These are phyloP conservation scores for Chironomus tepperi DNA, from an alignment of 1,140 invertebrate genomes.

Conservation along the genomic window DNA sequence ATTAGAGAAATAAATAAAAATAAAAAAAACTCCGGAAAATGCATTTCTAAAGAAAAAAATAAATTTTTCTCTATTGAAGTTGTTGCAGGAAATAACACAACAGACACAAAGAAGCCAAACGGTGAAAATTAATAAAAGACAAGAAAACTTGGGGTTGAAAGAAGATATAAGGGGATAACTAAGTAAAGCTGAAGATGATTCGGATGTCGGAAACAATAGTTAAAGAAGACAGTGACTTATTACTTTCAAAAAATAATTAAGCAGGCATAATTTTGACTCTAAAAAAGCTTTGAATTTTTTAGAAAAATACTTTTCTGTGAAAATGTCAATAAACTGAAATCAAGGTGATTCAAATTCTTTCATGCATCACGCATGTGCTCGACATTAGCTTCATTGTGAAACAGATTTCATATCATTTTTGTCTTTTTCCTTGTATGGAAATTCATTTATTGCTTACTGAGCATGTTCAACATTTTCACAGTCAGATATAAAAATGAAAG, in stretches of 20 bases:
- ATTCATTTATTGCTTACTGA: slow-evolving; percentile 1
- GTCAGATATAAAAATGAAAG: not conserved
- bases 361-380: slow-evolving; percentile 11
- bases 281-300: too few species aligned
- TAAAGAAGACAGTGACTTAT: not conserved
- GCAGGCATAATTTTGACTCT: too few species aligned
- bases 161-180: not conserved
- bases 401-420: too few species aligned
- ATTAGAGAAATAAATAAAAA: too few species aligned
- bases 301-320: too few species aligned
- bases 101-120: not conserved
- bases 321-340: not conserved
- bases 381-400: not conserved
- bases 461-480: not conserved
- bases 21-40: not conserved
- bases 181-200: not conserved
- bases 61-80: too few species aligned
- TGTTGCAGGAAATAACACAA: not conserved
- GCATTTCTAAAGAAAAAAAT: not conserved
- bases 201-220: not conserved
- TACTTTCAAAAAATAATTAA: too few species aligned
- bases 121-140: not conserved
- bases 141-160: not conserved
- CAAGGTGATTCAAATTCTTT: not conserved
- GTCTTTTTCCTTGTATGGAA: not conserved